A percentile compares a stretch with the other conserved stretches of the same genome.
phyloP scores from a whole-genome alignment of 2,797 vertebrate genomes.

The Chaenodraco wilsoni region DNA sequence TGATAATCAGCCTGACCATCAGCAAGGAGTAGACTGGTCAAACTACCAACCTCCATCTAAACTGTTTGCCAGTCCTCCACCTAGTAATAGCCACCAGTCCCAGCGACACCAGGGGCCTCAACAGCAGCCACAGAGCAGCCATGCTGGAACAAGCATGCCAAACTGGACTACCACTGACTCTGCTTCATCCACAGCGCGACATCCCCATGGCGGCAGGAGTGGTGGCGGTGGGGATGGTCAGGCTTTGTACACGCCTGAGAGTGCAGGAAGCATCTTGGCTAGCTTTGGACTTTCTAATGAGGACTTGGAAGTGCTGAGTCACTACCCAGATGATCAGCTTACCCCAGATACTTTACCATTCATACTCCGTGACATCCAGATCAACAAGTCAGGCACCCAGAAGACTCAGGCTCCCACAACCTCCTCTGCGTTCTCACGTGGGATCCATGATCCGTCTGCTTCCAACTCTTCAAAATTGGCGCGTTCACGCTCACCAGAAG shows the following conservation, averaged over 20 bases:
- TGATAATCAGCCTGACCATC: slow-evolving; percentile 62
- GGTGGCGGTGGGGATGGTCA: slow-evolving; percentile 64
- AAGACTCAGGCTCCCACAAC: slow-evolving; percentile 42
- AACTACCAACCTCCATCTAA: slow-evolving; percentile 68
- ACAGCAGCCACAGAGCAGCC: slow-evolving; percentile 56
- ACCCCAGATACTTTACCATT: slow-evolving; percentile 93
- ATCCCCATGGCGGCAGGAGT: slow-evolving; percentile 34
- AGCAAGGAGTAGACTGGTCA: slow-evolving; percentile 76
- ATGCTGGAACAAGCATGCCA: slow-evolving; percentile 45
- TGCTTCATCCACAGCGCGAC: slow-evolving; percentile 37
- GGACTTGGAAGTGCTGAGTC: slow-evolving; percentile 93
- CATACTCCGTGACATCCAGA: slow-evolving; percentile 90
- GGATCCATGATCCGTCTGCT: slow-evolving; percentile 30
- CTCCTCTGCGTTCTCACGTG: slow-evolving; percentile 44
- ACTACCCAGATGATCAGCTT: slow-evolving; percentile 92
- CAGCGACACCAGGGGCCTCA: slow-evolving; percentile 51
- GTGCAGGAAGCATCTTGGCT: slow-evolving; percentile 91
- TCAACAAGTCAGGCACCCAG: slow-evolving; percentile 85
- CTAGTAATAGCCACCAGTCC: slow-evolving; percentile 46
- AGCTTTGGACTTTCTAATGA: slow-evolving; percentile 94
- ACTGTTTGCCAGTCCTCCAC: slow-evolving; percentile 64
- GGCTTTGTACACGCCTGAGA: slow-evolving; percentile 89
- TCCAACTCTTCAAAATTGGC: slow-evolving; percentile 22
- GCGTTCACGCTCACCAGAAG: slow-evolving; percentile 55
- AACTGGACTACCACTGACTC: slow-evolving; percentile 62